A percentile compares a stretch with the other conserved stretches of the same genome.
phyloP scores from a whole-genome alignment of 2,113 vertebrate genomes.

The Anguilla rostrata region DNA sequence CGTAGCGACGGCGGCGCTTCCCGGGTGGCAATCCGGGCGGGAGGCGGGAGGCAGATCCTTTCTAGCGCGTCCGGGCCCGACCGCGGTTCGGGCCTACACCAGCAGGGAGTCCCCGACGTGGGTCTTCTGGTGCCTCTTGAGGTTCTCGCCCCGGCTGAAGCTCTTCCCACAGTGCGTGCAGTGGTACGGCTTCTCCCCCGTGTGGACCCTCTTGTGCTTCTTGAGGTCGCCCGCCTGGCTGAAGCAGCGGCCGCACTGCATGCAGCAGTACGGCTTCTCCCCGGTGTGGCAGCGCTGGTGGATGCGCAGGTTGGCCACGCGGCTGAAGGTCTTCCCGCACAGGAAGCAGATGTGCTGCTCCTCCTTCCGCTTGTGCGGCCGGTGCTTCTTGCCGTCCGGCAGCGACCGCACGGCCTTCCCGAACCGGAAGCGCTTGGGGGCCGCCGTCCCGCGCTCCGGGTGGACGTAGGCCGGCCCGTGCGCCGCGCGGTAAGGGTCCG shows the following conservation, averaged over 20 bases:
- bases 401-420: constrained; percentile 37
- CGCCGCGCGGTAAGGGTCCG: constrained; percentile 10
- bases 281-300: constrained; percentile 28
- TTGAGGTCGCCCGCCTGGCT: constrained; percentile 70
- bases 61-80: neutral
- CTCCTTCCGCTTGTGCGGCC: neutral
- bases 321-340: constrained; percentile 29
- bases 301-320: constrained; percentile 22
- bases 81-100: neutral
- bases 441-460: constrained; percentile 17
- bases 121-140: constrained; percentile 57
- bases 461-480: constrained; percentile 36
- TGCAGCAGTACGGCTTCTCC: constrained; percentile 59
- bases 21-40: neutral
- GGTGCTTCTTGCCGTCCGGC: constrained; percentile 37
- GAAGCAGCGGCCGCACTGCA: constrained; percentile 73
- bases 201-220: constrained; percentile 72
- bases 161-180: constrained; percentile 71
- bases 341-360: constrained; percentile 26
- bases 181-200: constrained; percentile 70
- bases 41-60: neutral
- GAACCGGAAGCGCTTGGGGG: constrained; percentile 39
- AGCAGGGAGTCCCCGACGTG: constrained; percentile 10
- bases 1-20: neutral
- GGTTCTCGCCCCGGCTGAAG: constrained; percentile 71